phyloP scores from a whole-genome alignment of 2,797 vertebrate species.

The Sciurus carolinensis region DNA sequence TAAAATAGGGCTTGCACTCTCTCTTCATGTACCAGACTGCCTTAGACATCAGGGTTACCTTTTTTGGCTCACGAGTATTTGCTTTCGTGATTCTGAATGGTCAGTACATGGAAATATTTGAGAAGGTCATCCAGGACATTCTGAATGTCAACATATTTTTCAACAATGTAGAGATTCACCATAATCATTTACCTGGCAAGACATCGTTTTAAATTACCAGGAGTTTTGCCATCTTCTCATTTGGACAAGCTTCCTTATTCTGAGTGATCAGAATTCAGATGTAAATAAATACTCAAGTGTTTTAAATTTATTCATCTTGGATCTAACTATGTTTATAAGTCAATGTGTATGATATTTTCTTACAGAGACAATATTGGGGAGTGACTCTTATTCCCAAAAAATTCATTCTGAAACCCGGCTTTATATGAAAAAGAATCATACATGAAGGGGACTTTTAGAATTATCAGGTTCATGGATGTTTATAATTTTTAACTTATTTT shows the following conservation, averaged over 20 bases:
- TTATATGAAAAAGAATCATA: slow-evolving; percentile 37
- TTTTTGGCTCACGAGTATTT: not conserved
- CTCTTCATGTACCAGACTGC: not conserved
- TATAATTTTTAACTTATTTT: not conserved
- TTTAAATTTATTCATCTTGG: not conserved
- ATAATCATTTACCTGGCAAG: not conserved
- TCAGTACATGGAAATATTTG: not conserved
- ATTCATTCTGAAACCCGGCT: slow-evolving; percentile 15
- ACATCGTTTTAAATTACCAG: not conserved
- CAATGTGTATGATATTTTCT: slow-evolving; percentile 32
- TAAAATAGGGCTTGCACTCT: not conserved
- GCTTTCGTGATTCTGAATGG: not conserved
- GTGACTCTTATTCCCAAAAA: not conserved
- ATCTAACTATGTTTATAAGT: not conserved
- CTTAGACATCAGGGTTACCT: not conserved
- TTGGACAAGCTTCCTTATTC: not conserved
- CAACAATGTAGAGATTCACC: not conserved
- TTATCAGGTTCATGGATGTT: not conserved
- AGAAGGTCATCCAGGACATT: not conserved
- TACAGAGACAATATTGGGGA: not conserved
- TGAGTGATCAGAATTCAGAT: slow-evolving; percentile 25
- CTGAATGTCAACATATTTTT: slow-evolving; percentile 6
- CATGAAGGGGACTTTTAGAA: slow-evolving; percentile 6
- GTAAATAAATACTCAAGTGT: not conserved
- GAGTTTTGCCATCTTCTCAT: slow-evolving; percentile 25